Evolutionary conservation across 2,797 vertebrate species (phyloP), one percentile per base, ranked within the genome.

Genomic region (Pipistrellus nathusii): DNA sequence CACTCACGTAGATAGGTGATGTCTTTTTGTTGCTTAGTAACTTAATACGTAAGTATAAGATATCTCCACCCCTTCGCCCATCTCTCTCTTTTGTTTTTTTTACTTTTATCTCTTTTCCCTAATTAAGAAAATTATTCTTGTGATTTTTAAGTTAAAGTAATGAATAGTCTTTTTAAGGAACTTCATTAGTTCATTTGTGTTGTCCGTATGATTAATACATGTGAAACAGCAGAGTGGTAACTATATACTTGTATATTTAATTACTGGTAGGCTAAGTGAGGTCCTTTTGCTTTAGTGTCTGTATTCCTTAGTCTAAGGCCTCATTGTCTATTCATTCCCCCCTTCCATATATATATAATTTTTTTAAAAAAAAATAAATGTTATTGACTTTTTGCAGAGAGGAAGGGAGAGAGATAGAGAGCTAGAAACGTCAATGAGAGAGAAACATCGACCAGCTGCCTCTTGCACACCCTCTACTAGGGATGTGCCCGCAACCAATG

Each of bases 211-310:
- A 44, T 77, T 72, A 82, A 55, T 53, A 55, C 2, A 41, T 84
- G 27, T 69, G 46, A 78, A 89, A 83, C 12, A 82, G 6, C 32
- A 71, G 88, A 85, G 35, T 93, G 38, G 38, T 92, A 94, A 85
- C 35, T 38, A 41, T n/a, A 38, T 8, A 57, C 1, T 32, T 90
- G 17, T 41, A 7, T 81, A 53, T 93, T 95, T 78, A 57, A 86
- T 27, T 83, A 55, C 53, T 55, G 20, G 53, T 23, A 18, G 81
- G 17, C 11, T 72, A 21, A 17, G 20, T 62, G 21, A 78, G 35
- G 35, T 46, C 5, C 17, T 82, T 86, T 77, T 90, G 32, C 69
- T 88, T 91, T 88, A 95, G 59, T 15, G 90, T 84, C 18, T 71
- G 18, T 88, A 35, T 69, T 66, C 32, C 23, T 81, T 68, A 66